A percentile compares a stretch with the other conserved stretches of the same genome.
Evolutionary conservation across 37 sponge, comb jelly and placozoan genomes (phyloP).

Genomic region (Haliclona indistincta): DNA sequence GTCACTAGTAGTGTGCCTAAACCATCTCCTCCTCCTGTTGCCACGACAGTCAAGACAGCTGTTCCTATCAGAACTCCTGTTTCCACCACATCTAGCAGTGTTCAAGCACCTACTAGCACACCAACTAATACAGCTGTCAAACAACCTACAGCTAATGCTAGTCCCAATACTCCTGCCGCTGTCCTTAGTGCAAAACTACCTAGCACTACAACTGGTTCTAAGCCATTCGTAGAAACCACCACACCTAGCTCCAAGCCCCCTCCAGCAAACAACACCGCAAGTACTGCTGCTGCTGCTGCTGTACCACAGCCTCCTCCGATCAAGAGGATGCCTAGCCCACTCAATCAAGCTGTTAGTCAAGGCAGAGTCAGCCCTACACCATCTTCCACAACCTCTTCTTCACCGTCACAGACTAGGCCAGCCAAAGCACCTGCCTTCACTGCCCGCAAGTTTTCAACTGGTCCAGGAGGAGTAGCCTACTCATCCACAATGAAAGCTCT

Average conservation of each 20-base stretch:
- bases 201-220: background rate
- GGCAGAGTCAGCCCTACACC: background rate
- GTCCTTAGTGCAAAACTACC: background rate
- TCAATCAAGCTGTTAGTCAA: background rate
- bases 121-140: no score
- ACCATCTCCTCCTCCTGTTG: background rate
- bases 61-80: no score
- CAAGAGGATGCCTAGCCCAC: background rate
- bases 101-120: no score
- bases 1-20: background rate
- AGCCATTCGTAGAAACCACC: background rate
- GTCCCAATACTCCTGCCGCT: background rate
- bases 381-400: background rate
- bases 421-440: background rate
- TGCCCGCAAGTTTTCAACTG: background rate
- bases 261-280: background rate
- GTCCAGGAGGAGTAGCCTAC: background rate
- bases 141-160: background rate
- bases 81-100: no score
- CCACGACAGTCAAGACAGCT: background rate
- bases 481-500: slow-evolving; percentile 6
- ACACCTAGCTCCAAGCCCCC: slow-evolving; percentile 17
- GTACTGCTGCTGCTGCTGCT: background rate
- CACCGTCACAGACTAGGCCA: background rate
- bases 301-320: background rate